Evolutionary conservation across 2,888 invertebrate species (phyloP).

Genomic region (Tromatobia lineatoria): DNA sequence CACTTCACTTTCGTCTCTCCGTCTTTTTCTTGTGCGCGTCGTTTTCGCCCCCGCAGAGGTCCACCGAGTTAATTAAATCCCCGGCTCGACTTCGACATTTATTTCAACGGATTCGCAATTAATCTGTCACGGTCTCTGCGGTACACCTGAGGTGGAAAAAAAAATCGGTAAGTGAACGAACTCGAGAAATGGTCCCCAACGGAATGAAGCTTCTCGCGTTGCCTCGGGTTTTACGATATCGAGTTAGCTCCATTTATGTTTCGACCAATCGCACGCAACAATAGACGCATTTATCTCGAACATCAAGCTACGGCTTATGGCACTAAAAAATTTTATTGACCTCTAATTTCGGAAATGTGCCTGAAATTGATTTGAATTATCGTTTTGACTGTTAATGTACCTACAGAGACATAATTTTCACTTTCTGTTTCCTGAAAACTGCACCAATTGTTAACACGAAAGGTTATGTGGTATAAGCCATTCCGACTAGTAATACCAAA

Average conservation of each 20-base stretch:
- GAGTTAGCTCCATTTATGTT: background rate
- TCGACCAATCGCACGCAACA: background rate
- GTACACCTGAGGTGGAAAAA: conserved; percentile 37
- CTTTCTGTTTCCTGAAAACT: no score
- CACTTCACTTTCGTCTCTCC: conserved; percentile 3
- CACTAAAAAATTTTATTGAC: no score
- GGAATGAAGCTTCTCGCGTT: conserved; percentile 27
- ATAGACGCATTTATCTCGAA: background rate
- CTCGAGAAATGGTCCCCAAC: conserved; percentile 23
- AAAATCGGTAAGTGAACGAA: conserved; percentile 54
- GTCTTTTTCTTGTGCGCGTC: background rate
- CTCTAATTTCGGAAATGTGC: no score
- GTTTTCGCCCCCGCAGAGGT: conserved; percentile 24
- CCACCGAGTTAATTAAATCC: conserved; percentile 64
- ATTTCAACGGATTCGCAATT: conserved; percentile 67
- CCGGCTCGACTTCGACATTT: conserved; percentile 58
- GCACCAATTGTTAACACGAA: no score
- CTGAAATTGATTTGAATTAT: no score
- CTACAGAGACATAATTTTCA: no score
- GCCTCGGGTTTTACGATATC: background rate
- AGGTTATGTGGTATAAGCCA: no score
- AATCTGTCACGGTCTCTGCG: conserved; percentile 60
- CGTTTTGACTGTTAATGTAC: no score
- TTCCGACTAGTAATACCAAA: no score
- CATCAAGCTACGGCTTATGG: no score